A percentile compares a stretch with the other conserved stretches of the same genome.
phyloP scores from a whole-genome alignment of 2,888 invertebrate genomes.

The Notodonta dromedarius region DNA sequence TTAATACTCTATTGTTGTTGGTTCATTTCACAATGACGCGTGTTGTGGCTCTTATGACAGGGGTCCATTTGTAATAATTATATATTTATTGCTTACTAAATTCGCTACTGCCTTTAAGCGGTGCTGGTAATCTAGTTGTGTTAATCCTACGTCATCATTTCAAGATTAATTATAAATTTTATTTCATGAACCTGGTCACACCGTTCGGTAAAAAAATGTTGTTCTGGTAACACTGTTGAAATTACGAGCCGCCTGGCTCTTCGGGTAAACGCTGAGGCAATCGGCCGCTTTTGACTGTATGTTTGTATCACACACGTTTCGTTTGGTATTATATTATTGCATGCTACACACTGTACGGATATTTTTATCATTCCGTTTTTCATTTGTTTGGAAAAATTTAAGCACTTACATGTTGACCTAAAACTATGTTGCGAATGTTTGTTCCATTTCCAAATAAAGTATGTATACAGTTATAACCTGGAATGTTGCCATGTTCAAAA shows the following conservation, averaged over 20 bases:
- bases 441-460: not conserved
- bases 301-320: not conserved
- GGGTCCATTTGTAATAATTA: too few relatives aligned
- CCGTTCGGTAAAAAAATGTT: not conserved
- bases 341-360: not conserved
- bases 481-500: not conserved
- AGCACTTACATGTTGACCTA: not conserved
- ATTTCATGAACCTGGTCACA: not conserved
- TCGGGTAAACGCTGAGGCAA: slow-evolving; percentile 27
- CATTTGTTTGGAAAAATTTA: not conserved
- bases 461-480: not conserved
- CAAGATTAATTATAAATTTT: not conserved
- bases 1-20: too few relatives aligned
- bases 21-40: too few relatives aligned
- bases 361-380: not conserved
- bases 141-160: not conserved
- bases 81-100: slow-evolving; percentile 1
- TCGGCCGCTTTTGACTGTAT: slow-evolving; percentile 2
- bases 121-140: slow-evolving; percentile 1
- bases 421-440: not conserved
- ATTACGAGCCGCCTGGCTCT: slow-evolving; percentile 9
- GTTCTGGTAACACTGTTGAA: not conserved
- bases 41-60: too few relatives aligned
- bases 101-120: not conserved
- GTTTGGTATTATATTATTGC: not conserved